Percentiles rank a stretch among this genome's conserved stretches.
phyloP scores from a whole-genome alignment of 2,797 vertebrate genomes.

The Enoplosus armatus region DNA sequence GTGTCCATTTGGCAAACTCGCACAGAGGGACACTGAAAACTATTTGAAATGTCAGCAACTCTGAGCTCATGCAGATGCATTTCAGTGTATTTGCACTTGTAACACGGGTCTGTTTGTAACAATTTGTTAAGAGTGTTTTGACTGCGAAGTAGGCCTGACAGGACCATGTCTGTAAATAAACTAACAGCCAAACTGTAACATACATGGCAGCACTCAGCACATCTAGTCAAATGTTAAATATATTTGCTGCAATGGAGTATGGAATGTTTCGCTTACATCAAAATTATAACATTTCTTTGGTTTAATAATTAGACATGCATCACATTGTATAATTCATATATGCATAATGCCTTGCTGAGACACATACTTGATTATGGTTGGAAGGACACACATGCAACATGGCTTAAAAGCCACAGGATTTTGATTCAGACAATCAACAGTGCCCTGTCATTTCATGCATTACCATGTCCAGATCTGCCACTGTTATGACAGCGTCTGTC shows the following conservation, averaged over 20 bases:
- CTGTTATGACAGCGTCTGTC: neutral
- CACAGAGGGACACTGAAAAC: slow-evolving; percentile 13
- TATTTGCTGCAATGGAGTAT: neutral
- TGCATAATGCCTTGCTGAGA: neutral
- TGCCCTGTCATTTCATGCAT: neutral
- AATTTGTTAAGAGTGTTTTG: neutral
- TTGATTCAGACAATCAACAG: neutral
- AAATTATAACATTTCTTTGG: neutral
- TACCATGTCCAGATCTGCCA: neutral
- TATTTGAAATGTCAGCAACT: slow-evolving; percentile 36
- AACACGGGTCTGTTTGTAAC: slow-evolving; percentile 14
- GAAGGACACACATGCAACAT: neutral
- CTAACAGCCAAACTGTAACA: neutral
- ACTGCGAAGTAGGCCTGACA: neutral
- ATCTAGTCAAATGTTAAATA: neutral
- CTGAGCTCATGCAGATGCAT: neutral
- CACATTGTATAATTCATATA: neutral
- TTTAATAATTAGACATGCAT: neutral
- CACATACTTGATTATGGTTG: neutral
- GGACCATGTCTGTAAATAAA: neutral
- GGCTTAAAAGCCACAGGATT: neutral
- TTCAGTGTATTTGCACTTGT: neutral
- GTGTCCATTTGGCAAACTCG: slow-evolving; percentile 43
- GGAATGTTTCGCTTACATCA: neutral
- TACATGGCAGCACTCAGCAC: neutral